These are phyloP conservation scores for Zosterops pallidus DNA, from an alignment of 2,113 vertebrate species.

Conservation along the genomic window DNA sequence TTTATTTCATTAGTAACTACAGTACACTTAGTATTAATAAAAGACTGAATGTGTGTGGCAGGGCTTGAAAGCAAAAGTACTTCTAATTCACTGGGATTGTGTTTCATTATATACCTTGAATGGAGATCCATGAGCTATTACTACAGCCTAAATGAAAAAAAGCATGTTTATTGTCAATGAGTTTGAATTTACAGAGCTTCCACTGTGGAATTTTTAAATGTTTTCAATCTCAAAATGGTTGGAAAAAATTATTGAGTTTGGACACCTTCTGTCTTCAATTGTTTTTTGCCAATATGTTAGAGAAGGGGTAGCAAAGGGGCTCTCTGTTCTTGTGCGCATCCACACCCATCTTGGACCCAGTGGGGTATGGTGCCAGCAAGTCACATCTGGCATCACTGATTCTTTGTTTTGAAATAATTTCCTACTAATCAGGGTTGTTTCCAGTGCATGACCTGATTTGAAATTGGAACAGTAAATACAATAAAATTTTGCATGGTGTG, in stretches of 20 bases:
- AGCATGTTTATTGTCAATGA: neutral
- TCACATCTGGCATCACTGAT: neutral
- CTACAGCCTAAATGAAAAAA: neutral
- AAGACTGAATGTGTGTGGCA: neutral
- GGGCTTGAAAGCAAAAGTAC: neutral
- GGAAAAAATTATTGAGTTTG: neutral
- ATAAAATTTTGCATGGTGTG: neutral
- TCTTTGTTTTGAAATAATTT: neutral
- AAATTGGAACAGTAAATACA: neutral
- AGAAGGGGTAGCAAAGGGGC: neutral
- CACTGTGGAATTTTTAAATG: neutral
- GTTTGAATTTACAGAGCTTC: neutral
- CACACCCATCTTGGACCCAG: rapidly evolving
- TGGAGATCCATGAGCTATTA: neutral
- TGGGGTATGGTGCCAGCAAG: neutral
- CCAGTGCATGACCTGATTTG: neutral
- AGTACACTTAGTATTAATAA: neutral
- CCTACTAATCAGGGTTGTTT: rapidly evolving
- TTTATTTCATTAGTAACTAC: neutral
- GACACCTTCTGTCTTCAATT: neutral
- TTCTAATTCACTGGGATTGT: neutral
- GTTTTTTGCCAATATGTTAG: neutral
- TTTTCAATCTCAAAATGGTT: neutral
- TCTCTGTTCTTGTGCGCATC: neutral
- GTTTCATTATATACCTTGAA: neutral